Conservation (phyloP, 2,888 invertebrate species). For the Dione juno region DNA sequence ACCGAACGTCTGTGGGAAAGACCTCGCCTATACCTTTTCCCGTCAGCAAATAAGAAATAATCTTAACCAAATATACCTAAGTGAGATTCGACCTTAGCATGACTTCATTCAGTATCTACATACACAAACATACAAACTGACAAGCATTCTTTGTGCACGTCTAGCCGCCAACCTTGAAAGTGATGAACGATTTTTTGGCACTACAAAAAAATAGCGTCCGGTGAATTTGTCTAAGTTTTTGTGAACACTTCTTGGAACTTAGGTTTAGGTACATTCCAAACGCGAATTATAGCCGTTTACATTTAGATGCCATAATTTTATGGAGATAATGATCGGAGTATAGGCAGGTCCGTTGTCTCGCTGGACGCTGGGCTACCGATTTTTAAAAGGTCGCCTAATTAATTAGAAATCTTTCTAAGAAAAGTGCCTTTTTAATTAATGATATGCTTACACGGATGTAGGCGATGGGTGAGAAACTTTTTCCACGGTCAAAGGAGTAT, state of each 20-base stretch:
- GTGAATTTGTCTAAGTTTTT: constrained; percentile 82
- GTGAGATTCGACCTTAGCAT: constrained; percentile 73
- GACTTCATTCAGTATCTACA: constrained; percentile 65
- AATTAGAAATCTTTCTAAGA: constrained; percentile 47
- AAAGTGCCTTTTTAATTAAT: constrained; percentile 27
- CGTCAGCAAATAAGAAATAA: constrained; percentile 67
- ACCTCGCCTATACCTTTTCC: constrained; percentile 43
- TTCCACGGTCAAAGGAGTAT: not conserved
- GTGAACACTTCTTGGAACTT: constrained; percentile 73
- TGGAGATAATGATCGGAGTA: constrained; percentile 68
- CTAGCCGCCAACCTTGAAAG: constrained; percentile 75
- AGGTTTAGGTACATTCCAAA: constrained; percentile 70
- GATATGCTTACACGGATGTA: constrained; percentile 6
- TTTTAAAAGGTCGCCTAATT: constrained; percentile 44
- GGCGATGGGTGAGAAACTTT: constrained; percentile 21
- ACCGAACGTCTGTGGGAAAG: constrained; percentile 43
- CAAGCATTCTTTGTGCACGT: constrained; percentile 80
- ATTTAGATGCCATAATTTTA: constrained; percentile 75
- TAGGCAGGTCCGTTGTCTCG: constrained; percentile 51
- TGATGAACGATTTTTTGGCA: constrained; percentile 79
- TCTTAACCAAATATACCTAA: constrained; percentile 61
- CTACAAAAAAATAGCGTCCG: constrained; percentile 71
- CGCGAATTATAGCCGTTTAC: constrained; percentile 67
- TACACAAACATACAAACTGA: constrained; percentile 70
- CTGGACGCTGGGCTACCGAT: constrained; percentile 45